Evolutionary conservation across 2,797 vertebrate species (phyloP), one percentile per base, ranked within the genome.

Genomic region (Crocodylus rhombifer): DNA sequence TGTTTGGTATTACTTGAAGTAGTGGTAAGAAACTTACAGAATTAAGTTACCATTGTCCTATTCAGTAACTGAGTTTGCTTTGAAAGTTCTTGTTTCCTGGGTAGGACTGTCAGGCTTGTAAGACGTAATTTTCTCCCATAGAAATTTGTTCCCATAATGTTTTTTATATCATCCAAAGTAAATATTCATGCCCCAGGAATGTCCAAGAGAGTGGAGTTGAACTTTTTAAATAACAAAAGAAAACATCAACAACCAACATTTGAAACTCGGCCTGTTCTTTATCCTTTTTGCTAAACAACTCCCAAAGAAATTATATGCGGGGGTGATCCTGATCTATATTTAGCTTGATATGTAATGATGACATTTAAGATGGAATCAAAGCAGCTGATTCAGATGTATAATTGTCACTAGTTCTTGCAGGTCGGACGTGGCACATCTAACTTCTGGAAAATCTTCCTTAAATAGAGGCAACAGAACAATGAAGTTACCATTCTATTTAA

Each of bases 391-490:
- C 67, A 25, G 2, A 82, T 64, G 18, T 87, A 1, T 86, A 36
- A 69, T 89, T 86, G 82, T 93, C 62, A 6, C 33, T 87, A 81
- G 33, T 74, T 92, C 88, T 62, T 84, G 63, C 63, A 62, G 85
- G 61, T 71, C 77, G 9, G 14, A 11, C 74, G 84, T 60, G 67
- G 51, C 33, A 7, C 25, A 25, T 62, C 73, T 84, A 60, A 82
- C 74, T 81, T 80, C 6, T 16, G 55, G 87, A 84, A 94, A 23
- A 77, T 2, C 2, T 74, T 14, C 33, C 16, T 67, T 5, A 67
- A 67, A 83, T 86, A 82, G 86, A 80, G 92, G 67, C 58, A 77
- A 51, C 63, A 73, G 58, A 88, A 94, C 91, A 87, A 90, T 92
- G 89, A 77, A 90, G 61, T 84, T 87, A 71, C 30, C 84, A 76